phyloP scores from a whole-genome alignment of 64 coral and sea anemone species.

The Astreopora myriophthalma region DNA sequence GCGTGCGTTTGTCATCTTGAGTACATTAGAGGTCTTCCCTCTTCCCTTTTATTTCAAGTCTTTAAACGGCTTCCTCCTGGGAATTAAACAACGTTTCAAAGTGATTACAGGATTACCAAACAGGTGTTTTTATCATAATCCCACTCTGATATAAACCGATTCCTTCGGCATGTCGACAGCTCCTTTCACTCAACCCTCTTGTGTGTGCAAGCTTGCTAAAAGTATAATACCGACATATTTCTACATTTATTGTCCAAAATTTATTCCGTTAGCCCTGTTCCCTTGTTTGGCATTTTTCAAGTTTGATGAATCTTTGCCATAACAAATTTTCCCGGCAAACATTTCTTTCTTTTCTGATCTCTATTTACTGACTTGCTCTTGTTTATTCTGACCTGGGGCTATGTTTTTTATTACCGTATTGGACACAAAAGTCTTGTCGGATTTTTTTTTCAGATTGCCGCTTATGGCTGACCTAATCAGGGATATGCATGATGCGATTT shows the following conservation, averaged over 20 bases:
- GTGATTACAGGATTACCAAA: constrained; percentile 12
- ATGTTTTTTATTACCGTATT: too few species aligned
- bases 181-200: neutral
- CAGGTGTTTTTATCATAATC: constrained; percentile 44
- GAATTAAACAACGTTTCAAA: constrained; percentile 13
- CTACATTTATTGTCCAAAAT: neutral
- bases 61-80: neutral
- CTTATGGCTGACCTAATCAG: too few species aligned
- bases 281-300: too few species aligned
- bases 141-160: constrained; percentile 20
- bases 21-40: neutral
- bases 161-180: neutral
- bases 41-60: neutral
- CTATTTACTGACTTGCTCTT: too few species aligned
- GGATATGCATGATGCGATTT: too few species aligned
- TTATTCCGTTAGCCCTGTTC: neutral
- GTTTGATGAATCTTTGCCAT: too few species aligned
- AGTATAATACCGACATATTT: neutral
- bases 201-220: neutral
- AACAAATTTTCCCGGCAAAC: too few species aligned
- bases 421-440: too few species aligned
- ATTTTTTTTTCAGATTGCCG: too few species aligned
- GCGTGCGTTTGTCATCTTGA: neutral
- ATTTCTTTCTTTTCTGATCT: too few species aligned
- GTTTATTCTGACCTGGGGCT: too few species aligned